phyloP scores from a whole-genome alignment of 92 coral and sea anemone genomes.

The Chrysogorgia sp. region DNA sequence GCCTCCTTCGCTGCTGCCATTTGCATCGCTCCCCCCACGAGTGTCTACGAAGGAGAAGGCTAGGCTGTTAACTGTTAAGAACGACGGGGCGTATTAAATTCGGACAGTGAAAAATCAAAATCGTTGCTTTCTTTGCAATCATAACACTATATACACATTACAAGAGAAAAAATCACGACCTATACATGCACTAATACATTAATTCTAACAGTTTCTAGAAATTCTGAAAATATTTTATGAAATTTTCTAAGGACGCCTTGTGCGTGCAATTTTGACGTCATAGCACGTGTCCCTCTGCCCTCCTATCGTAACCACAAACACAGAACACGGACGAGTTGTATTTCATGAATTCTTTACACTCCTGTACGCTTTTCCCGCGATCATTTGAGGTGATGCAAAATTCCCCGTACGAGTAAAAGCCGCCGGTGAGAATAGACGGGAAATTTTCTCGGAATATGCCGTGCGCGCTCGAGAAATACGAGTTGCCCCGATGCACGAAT shows the following conservation, averaged over 20 bases:
- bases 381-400: constrained; percentile 79
- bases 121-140: no score
- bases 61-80: no score
- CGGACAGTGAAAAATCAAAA: no score
- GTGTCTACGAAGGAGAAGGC: no score
- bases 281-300: constrained; percentile 8
- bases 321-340: constrained; percentile 87
- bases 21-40: no score
- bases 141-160: background rate
- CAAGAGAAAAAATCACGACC: background rate
- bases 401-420: constrained; percentile 92
- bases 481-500: constrained; percentile 91
- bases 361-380: constrained; percentile 68
- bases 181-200: background rate
- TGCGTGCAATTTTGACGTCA: background rate
- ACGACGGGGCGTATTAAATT: no score
- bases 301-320: constrained; percentile 71
- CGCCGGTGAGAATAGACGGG: constrained; percentile 68
- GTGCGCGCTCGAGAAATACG: constrained; percentile 83
- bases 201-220: constrained; percentile 14
- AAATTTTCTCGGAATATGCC: constrained; percentile 79
- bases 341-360: constrained; percentile 77
- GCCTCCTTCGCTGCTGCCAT: no score
- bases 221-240: background rate
- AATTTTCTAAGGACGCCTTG: background rate